Evolutionary conservation across 2,797 vertebrate species (phyloP), one percentile per base, ranked within the genome.

Genomic region (Lophotriccus pileatus): DNA sequence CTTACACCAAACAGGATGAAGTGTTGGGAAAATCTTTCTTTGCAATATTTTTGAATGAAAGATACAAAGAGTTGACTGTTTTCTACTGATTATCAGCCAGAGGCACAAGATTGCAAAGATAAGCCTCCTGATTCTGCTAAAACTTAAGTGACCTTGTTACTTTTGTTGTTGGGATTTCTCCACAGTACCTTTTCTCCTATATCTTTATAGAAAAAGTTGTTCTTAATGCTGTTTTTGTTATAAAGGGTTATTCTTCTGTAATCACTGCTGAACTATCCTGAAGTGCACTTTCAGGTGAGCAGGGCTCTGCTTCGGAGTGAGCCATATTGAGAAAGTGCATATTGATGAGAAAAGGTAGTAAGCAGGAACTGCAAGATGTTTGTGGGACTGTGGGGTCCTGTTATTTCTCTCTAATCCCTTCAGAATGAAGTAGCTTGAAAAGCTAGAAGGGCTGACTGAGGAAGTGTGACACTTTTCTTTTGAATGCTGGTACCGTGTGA

Each of bases 351-450:
- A 18, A 17, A 68, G 23, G 28, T 25, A 23, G 53, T 43, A 78
- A 41, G 22, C 8, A 63, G 67, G 41, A 68, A 8, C 9, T 30
- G 6, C 4, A 15, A 43, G 12, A 11, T 55, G 25, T 14, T 82
- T 2, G 1, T 37, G 14, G 23, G 19, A 39, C 41, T 46, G 4
- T 10, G n/a, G 7, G 19, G 6, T 44, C 32, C 25, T 79, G 0
- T 14, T 58, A 12, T 63, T 72, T 37, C 36, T 70, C 9, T 37
- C 22, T 19, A 37, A 34, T 23, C n/a, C 14, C 3, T 46, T 89
- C 20, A 66, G 46, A 79, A 34, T 84, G 46, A 39, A 55, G 49
- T 19, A 50, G 28, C 52, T 84, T 74, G 37, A 28, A 63, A 75
- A 78, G 44, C 18, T 64, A 9, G 37, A 74, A 43, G 44, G 24